Evolutionary conservation across 2,888 invertebrate genomes (phyloP).

Genomic region (Drosophila niveifrons): DNA sequence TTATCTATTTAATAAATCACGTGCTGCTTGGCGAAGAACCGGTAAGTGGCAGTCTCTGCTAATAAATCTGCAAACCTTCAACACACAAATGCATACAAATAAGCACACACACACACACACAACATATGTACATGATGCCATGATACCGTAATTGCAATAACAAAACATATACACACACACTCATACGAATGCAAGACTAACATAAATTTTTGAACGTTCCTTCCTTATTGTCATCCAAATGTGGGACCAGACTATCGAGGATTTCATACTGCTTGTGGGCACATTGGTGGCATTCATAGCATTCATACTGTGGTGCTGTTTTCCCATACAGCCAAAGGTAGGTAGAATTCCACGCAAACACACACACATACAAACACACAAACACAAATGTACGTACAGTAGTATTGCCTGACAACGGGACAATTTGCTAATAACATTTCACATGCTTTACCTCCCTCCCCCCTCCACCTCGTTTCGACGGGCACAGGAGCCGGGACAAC

Average conservation of each 20-base stretch:
- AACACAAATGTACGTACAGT: conserved; percentile 31
- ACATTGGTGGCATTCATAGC: conserved; percentile 88
- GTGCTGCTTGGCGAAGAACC: conserved; percentile 88
- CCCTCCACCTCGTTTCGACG: no score
- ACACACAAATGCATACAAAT: conserved; percentile 3
- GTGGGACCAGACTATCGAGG: conserved; percentile 87
- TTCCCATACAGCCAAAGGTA: conserved; percentile 87
- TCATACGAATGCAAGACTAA: conserved; percentile 3
- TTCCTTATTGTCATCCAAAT: conserved; percentile 10
- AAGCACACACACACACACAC: neutral
- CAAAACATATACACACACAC: neutral
- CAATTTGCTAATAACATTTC: conserved; percentile 27
- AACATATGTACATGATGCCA: neutral
- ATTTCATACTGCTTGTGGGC: conserved; percentile 88
- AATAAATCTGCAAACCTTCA: conserved; percentile 1
- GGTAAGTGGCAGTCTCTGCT: conserved; percentile 84
- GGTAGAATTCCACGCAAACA: conserved; percentile 26
- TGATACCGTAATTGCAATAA: conserved; percentile 16
- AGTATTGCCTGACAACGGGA: neutral
- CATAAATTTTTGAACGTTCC: conserved; percentile 22
- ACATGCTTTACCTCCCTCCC: no score
- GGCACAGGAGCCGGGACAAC: conserved; percentile 82
- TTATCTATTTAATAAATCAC: conserved; percentile 87
- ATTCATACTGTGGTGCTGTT: conserved; percentile 89
- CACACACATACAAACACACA: conserved; percentile 19